Evolutionary conservation across 2,113 vertebrate genomes (phyloP).

Genomic region (Gallinago jamesoni): DNA sequence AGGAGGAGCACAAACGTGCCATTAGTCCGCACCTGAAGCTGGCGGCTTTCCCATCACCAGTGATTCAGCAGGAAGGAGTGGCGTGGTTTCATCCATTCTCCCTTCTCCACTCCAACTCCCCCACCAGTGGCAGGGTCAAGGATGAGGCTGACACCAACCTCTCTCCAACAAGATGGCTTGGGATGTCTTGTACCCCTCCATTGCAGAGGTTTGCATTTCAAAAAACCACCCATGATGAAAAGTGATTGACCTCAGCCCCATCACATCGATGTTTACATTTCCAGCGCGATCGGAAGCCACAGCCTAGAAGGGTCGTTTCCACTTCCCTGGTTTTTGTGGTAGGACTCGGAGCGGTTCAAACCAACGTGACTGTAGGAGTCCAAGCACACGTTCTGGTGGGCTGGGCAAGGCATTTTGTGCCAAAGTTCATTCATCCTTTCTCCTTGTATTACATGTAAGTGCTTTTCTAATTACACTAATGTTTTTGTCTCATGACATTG

Average conservation of each 20-base stretch:
- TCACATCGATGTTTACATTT: not conserved
- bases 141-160: not conserved
- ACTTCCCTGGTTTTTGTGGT: not conserved
- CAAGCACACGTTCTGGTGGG: not conserved
- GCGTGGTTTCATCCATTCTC: not conserved
- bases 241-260: not conserved
- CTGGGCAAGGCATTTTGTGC: not conserved
- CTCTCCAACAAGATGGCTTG: not conserved
- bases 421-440: slow-evolving; percentile 39
- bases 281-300: not conserved
- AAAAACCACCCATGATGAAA: not conserved
- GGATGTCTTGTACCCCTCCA: not conserved
- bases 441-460: not conserved
- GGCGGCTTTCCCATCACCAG: not conserved
- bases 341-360: not conserved
- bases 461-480: slow-evolving; percentile 53
- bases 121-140: fast-evolving
- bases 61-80: slow-evolving; percentile 21
- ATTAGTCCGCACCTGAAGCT: not conserved
- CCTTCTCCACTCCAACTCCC: fast-evolving
- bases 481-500: slow-evolving; percentile 27
- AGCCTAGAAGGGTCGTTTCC: not conserved
- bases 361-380: not conserved
- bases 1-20: not conserved
- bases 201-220: not conserved